Evolutionary conservation across 2,797 vertebrate species (phyloP), one percentile per base, ranked within the genome.

Genomic region (Chloroceryle inda): DNA sequence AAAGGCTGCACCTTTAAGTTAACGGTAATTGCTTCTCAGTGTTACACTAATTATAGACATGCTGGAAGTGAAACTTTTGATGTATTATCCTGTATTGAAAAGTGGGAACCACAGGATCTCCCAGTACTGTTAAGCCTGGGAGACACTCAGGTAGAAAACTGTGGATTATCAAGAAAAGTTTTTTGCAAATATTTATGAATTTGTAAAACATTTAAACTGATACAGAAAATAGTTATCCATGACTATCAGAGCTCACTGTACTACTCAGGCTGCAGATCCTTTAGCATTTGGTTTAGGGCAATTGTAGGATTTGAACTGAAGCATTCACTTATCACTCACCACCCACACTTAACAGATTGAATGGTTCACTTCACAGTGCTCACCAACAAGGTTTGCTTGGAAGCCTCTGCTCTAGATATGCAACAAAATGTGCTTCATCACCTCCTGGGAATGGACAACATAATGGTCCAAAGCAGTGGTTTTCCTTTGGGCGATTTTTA

Each of bases 91-190:
- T 84, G 11, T 31, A 85, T 92, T 91, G 26, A 66, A 62, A 84
- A 58, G 12, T 0, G 0, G 21, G 10, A 89, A 61, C 13, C 20
- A 17, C 5, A 27, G 10, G 29, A 82, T 6, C 13, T 87, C 29
- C 27, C 35, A 62, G 23, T 68, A 26, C 23, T 76, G 18, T 55
- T 69, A 91, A 73, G 62, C 26, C 59, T 59, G 10, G n/a, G 26
- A 87, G 14, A 23, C 45, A 10, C 13, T 84, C 9, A 29, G 9
- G 35, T 55, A 81, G 26, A 64, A 88, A 71, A 75, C 5, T 20
- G 15, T 24, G 24, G n/a, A 20, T 80, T 80, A 83, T 14, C 23
- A 27, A 29, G 42, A 67, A 75, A 67, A 52, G 6, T 61, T 83
- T 83, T 44, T 83, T 49, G 12, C 12, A 56, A 74, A 23, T 47